A percentile compares a stretch with the other conserved stretches of the same genome.
Conservation (phyloP, 2,797 vertebrate species). For the Pseudochaenichthys georgianus region DNA sequence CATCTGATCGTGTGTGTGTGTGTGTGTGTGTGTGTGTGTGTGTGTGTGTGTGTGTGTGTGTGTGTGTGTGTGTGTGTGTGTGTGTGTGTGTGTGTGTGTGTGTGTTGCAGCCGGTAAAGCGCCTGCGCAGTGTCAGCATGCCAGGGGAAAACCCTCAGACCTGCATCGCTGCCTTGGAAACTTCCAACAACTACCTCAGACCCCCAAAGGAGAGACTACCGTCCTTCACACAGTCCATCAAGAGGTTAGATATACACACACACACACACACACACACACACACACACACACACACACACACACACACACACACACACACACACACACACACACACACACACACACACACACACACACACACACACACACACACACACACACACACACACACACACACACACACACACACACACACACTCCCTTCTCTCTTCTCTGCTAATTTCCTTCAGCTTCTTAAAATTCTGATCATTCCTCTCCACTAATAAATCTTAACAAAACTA, state of each 20-base stretch:
- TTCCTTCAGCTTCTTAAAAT: slow-evolving; percentile 1
- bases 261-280: too few relatives aligned
- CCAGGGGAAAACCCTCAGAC: slow-evolving; percentile 87
- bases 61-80: slow-evolving; percentile 20
- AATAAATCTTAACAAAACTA: slow-evolving; percentile 26
- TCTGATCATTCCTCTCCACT: slow-evolving; percentile 12
- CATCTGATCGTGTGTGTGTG: not conserved
- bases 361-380: too few relatives aligned
- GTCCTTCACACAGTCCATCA: slow-evolving; percentile 95
- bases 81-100: slow-evolving; percentile 23
- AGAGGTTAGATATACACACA: slow-evolving; percentile 91
- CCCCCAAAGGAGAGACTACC: slow-evolving; percentile 88
- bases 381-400: slow-evolving; percentile 34
- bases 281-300: too few relatives aligned
- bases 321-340: too few relatives aligned
- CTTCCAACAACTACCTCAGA: slow-evolving; percentile 83
- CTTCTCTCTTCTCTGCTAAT: slow-evolving; percentile 11
- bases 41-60: slow-evolving; percentile 15
- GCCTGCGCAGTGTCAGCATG: slow-evolving; percentile 93
- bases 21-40: slow-evolving; percentile 2
- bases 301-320: too few relatives aligned
- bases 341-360: too few relatives aligned
- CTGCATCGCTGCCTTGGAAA: slow-evolving; percentile 77
- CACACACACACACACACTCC: slow-evolving; percentile 2
- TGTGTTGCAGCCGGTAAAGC: slow-evolving; percentile 75